Evolutionary conservation across 2,888 invertebrate species (phyloP).

Genomic region (Reticulitermes lucifugus): DNA sequence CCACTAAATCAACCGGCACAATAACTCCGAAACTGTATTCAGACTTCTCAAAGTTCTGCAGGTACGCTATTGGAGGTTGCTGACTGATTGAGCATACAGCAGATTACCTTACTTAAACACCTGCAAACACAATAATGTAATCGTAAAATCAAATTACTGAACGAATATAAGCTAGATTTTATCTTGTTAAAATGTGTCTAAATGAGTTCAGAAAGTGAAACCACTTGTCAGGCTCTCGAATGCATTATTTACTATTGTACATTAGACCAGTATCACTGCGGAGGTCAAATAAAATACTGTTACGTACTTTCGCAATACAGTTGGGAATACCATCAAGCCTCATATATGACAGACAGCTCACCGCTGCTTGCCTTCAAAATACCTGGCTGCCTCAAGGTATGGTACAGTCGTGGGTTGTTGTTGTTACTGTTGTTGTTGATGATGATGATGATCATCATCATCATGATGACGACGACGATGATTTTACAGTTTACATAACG

Average conservation of each 20-base stretch:
- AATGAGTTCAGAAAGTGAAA: not conserved
- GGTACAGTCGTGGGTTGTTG: too few relatives aligned
- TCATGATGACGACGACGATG: too few relatives aligned
- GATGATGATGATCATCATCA: too few relatives aligned
- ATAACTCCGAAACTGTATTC: too few relatives aligned
- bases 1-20: too few relatives aligned
- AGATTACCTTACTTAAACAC: not conserved
- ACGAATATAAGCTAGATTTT: not conserved
- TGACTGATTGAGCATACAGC: not conserved
- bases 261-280: not conserved
- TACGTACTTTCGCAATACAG: not conserved
- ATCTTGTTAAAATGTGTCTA: not conserved
- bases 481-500: too few relatives aligned
- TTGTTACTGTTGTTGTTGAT: too few relatives aligned
- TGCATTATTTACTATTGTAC: not conserved
- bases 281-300: not conserved
- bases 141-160: not conserved
- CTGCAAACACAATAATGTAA: not conserved
- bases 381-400: too few relatives aligned
- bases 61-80: not conserved
- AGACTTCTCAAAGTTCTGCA: too few relatives aligned
- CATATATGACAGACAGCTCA: too few relatives aligned
- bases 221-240: not conserved
- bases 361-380: too few relatives aligned
- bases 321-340: too few relatives aligned